Conservation (phyloP, 1,140 invertebrate species). For the Zophobas atratus region DNA sequence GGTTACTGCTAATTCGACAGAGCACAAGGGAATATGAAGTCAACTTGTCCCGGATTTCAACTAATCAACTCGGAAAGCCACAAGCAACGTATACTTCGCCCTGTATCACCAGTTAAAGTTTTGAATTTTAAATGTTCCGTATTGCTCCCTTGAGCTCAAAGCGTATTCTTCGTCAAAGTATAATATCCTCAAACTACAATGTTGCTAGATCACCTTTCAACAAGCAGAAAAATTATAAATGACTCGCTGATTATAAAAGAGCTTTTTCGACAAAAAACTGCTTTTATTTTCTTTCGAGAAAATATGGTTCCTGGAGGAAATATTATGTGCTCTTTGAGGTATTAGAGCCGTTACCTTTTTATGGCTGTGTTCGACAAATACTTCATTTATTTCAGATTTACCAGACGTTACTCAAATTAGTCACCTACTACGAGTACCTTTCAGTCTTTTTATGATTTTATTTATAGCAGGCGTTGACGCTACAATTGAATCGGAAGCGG, state of each 20-base stretch:
- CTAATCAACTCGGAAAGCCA: conserved; percentile 52
- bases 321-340: too few species aligned
- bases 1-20: conserved; percentile 50
- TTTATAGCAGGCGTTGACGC: too few species aligned
- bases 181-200: conserved; percentile 27
- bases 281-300: too few species aligned
- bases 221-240: conserved; percentile 5
- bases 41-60: conserved; percentile 51
- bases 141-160: conserved; percentile 45
- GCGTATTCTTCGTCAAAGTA: conserved; percentile 36
- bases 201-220: conserved; percentile 32
- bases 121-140: conserved; percentile 54
- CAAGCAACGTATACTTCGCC: conserved; percentile 48
- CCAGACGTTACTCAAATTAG: too few species aligned
- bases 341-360: too few species aligned
- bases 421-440: too few species aligned
- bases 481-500: too few species aligned
- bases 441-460: too few species aligned
- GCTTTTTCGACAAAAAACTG: too few species aligned
- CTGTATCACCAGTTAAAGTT: conserved; percentile 52
- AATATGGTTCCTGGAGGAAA: too few species aligned
- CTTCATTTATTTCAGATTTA: too few species aligned
- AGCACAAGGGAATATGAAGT: conserved; percentile 46
- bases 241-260: not conserved
- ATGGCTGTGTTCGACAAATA: too few species aligned